Percentiles rank a stretch among this genome's conserved stretches.
Evolutionary conservation across 2,113 vertebrate species (phyloP).

Genomic region (Ginglymostoma cirratum): DNA sequence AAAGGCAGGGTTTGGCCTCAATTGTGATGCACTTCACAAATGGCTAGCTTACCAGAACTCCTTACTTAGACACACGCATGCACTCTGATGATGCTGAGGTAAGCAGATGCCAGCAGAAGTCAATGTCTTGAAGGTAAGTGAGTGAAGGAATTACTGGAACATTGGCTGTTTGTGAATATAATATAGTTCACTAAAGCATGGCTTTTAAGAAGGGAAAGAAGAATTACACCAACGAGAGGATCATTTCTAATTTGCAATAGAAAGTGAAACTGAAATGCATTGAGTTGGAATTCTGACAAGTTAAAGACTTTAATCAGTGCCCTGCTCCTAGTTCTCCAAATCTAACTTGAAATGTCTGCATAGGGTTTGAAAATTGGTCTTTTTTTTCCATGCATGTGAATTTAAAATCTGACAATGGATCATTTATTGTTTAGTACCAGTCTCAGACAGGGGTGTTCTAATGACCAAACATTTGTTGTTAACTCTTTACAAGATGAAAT

Average conservation of each 20-base stretch:
- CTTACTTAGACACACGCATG: neutral
- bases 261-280: neutral
- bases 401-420: slow-evolving; percentile 5
- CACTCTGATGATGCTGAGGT: neutral
- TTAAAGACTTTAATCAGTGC: neutral
- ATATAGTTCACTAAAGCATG: neutral
- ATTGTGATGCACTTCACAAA: neutral
- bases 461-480: neutral
- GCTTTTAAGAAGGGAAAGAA: neutral
- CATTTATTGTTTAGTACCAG: neutral
- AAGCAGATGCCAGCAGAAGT: neutral
- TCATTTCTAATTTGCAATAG: neutral
- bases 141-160: neutral
- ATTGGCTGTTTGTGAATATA: neutral
- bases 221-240: neutral
- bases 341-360: neutral
- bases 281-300: neutral
- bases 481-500: too few relatives aligned
- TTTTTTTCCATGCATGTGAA: neutral
- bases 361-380: neutral
- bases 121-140: neutral
- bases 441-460: neutral
- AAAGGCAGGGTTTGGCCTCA: neutral
- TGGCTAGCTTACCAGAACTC: neutral
- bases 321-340: neutral